Evolutionary conservation across 2,888 invertebrate genomes (phyloP).

Genomic region (Drosophila infuscata): DNA sequence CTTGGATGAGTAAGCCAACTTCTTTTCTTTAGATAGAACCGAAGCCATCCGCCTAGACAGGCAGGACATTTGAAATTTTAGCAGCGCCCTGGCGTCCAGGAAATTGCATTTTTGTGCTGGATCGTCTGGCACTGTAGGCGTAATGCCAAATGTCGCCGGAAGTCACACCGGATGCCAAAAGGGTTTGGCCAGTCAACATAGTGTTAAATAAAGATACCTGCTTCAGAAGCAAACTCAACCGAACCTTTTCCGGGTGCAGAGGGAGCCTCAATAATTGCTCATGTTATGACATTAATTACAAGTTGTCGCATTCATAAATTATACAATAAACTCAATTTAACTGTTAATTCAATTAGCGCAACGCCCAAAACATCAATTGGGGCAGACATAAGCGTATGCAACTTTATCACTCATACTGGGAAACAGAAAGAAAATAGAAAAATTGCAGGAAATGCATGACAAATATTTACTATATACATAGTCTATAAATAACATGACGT

Average conservation of each 20-base stretch:
- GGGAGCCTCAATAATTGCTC: background rate
- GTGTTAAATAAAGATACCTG: slow-evolving; percentile 20
- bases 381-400: background rate
- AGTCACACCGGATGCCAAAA: slow-evolving; percentile 2
- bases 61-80: slow-evolving; percentile 33
- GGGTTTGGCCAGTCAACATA: slow-evolving; percentile 15
- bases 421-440: background rate
- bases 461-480: slow-evolving; percentile 53
- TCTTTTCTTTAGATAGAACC: slow-evolving; percentile 20
- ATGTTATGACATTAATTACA: slow-evolving; percentile 55
- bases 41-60: slow-evolving; percentile 22
- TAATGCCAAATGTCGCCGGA: slow-evolving; percentile 35
- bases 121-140: slow-evolving; percentile 22
- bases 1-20: slow-evolving; percentile 33
- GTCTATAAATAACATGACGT: slow-evolving; percentile 56
- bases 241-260: background rate
- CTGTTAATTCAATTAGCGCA: slow-evolving; percentile 72
- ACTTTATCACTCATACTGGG: slow-evolving; percentile 3
- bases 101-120: slow-evolving; percentile 73
- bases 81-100: slow-evolving; percentile 45
- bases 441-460: slow-evolving; percentile 30
- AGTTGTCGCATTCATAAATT: slow-evolving; percentile 62
- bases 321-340: slow-evolving; percentile 67
- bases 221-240: background rate
- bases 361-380: slow-evolving; percentile 47